Evolutionary conservation across 2,797 vertebrate genomes (phyloP), one percentile per base, ranked within the genome.

Genomic region (Acipenser transmontanus): DNA sequence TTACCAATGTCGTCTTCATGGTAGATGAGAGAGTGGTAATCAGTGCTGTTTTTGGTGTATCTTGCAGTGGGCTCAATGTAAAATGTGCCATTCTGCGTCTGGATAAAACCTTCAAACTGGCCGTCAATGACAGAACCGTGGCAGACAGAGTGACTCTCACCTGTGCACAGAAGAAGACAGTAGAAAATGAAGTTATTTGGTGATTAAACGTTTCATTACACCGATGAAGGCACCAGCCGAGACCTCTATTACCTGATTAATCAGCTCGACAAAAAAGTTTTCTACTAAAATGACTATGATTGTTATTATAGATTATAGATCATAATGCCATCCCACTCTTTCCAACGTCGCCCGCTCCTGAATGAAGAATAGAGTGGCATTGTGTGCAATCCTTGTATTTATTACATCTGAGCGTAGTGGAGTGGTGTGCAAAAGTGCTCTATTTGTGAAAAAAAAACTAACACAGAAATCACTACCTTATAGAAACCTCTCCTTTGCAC

Each of bases 1-100:
- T n/a, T n/a, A n/a, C n/a, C n/a, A n/a, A n/a, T n/a, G n/a, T n/a
- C 87, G 0, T 87, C 82, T 59, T 93, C 85, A 0, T 85, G 90
- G 77, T 94, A 93, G 74, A 94, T 94, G 48, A 92, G 78, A 1
- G 89, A 91, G 73, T 91, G 91, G 48, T 86, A 71, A 6, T 84
- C 76, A 54, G 71, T 68, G 1, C 67, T 69, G 7, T 3, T 67
- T 51, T 61, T 71, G 69, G 61, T 71, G 64, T 84, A 83, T 73
- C 81, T 78, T 0, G 81, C 48, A 4, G 80, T 13, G 0, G 89
- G 78, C 68, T 94, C 91, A 6, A 94, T 68, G 34, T 92, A 86
- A 71, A 85, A 94, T 4, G 86, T 91, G 7, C 88, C 88, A 0
- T 89, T 89, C 49, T 68, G 49, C 11, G 91, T 91, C 14, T 76